Conservation (phyloP, 2,797 vertebrate genomes). For the Fundulus diaphanus region DNA sequence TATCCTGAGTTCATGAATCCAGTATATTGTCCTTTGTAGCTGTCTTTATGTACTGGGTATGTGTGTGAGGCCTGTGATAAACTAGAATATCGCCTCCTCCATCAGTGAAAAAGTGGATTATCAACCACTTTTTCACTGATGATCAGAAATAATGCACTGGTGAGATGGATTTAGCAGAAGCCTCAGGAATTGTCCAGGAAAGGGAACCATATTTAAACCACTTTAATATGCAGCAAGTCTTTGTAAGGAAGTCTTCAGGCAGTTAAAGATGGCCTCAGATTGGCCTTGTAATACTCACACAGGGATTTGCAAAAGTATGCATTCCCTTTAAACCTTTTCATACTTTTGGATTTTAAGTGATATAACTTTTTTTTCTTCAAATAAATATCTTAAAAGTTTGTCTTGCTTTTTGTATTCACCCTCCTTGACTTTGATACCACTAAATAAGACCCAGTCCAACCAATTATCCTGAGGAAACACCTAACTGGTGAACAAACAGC, state of each 20-base stretch:
- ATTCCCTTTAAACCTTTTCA: too few species aligned
- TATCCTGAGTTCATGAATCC: conserved; percentile 22
- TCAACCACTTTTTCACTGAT: conserved; percentile 20
- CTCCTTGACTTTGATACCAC: neutral
- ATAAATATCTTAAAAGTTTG: neutral
- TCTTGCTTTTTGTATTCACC: neutral
- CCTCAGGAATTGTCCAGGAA: conserved; percentile 50
- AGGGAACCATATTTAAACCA: conserved; percentile 37
- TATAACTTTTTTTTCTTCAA: neutral
- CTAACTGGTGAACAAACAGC: neutral
- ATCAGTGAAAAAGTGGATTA: too few species aligned
- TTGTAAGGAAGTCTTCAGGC: neutral
- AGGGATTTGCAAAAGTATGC: neutral
- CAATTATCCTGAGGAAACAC: neutral
- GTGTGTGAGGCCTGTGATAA: conserved; percentile 26
- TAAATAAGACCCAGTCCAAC: neutral
- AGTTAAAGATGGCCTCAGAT: neutral
- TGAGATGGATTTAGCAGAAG: conserved; percentile 59
- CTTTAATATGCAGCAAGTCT: neutral
- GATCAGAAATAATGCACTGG: conserved; percentile 60
- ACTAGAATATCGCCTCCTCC: conserved; percentile 13
- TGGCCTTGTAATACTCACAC: neutral
- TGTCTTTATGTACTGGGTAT: neutral
- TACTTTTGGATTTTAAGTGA: neutral
- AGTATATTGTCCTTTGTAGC: neutral